phyloP scores from a whole-genome alignment of 2,113 vertebrate genomes.

The Ardeotis arabs region DNA sequence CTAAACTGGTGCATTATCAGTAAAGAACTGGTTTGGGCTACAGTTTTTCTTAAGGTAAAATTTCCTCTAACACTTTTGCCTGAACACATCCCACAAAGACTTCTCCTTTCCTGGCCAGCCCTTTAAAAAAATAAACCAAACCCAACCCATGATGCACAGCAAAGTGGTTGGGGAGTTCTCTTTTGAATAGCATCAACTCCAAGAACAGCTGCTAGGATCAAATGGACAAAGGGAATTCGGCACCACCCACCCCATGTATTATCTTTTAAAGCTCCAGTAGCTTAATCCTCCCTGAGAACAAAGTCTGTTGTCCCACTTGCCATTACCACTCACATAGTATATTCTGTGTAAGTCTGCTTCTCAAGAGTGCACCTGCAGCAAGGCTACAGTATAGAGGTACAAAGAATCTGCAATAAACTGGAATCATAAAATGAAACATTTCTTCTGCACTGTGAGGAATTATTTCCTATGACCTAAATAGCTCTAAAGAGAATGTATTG shows the following conservation, averaged over 20 bases:
- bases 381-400: not conserved
- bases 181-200: conserved; percentile 60
- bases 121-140: conserved; percentile 4
- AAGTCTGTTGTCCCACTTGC: not conserved
- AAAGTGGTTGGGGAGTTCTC: conserved; percentile 53
- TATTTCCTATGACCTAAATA: not conserved
- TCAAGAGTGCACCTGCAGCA: not conserved
- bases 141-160: not conserved
- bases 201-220: conserved; percentile 77
- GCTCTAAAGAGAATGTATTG: not conserved
- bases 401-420: not conserved
- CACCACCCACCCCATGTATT: conserved; percentile 20
- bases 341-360: not conserved
- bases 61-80: not conserved
- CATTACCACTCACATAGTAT: not conserved
- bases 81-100: not conserved
- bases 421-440: not conserved
- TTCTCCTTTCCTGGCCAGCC: not conserved
- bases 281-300: conserved; percentile 23
- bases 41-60: not conserved
- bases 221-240: conserved; percentile 64
- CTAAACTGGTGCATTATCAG: not conserved
- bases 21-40: not conserved
- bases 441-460: not conserved
- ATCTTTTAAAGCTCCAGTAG: conserved; percentile 61